Evolutionary conservation across 2,797 vertebrate genomes (phyloP).

Genomic region (Amblyraja radiata): DNA sequence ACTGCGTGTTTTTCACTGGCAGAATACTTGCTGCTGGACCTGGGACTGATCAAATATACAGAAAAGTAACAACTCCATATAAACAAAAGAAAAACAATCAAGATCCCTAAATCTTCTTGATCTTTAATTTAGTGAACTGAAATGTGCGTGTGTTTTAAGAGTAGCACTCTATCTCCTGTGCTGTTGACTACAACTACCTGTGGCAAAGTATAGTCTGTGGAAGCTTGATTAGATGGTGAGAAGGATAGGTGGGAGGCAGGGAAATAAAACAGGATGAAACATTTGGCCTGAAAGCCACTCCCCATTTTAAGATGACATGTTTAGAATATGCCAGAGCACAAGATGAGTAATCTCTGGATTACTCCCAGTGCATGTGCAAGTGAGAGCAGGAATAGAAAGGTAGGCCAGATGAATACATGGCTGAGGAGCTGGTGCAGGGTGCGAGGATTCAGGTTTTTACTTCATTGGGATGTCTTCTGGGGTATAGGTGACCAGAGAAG

Average conservation of each 20-base stretch:
- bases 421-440: too few species aligned
- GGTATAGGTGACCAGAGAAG: too few species aligned
- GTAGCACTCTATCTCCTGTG: not conserved
- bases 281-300: not conserved
- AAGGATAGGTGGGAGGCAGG: not conserved
- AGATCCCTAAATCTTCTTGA: not conserved
- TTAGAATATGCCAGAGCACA: not conserved
- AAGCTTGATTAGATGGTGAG: not conserved
- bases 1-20: too few species aligned
- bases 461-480: too few species aligned
- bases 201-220: not conserved
- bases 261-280: not conserved
- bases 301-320: not conserved
- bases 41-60: not conserved
- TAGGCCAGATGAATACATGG: too few species aligned
- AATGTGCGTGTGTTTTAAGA: not conserved
- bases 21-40: too few species aligned
- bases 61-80: not conserved
- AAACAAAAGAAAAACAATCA: not conserved
- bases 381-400: too few species aligned
- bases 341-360: too few species aligned
- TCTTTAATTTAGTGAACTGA: not conserved
- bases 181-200: not conserved
- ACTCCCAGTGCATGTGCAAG: too few species aligned
- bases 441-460: too few species aligned